Base-by-base conservation (phyloP, 2,888 invertebrate species). In the Tinea semifulvella region DNA sequence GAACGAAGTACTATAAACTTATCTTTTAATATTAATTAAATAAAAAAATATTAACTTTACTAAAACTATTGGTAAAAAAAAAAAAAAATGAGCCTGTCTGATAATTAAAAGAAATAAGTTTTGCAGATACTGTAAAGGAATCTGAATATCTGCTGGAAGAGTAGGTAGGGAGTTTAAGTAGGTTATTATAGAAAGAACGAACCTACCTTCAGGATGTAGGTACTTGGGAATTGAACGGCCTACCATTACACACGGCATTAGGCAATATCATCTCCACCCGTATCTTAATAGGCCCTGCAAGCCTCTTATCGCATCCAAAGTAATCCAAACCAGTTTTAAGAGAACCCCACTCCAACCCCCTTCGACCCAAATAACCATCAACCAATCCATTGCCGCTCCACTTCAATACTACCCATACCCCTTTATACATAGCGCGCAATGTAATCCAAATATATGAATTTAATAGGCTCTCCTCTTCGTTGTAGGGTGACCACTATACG, bases 241-340 rank as follows among this genome's bases (percentile, higher is more conserved):
- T 14, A 6, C 14, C 25, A 22, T 5, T 16, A 16, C 35, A 14
- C 18, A 36, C 16, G 18, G n/a, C 18, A 36, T 28, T n/a, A 11
- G 7, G 11, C 28, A 28, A 11, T n/a, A 28, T 11, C 7, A 28
- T 28, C 16, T 36, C 18, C 18, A 18, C 36, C 36, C 18, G 10
- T 7, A 36, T 3, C 8, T 8, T 7, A 8, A 22, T 8, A 5
- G 6, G 18, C 3, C 10, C 18, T 18, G 18, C 35, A 18, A 36
- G 7, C 36, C 36, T 18, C 36, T 36, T 36, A 36, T 36, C 36
- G n/a, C 36, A 18, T 14, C 25, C 8, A 4, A 28, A 28, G 36
- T 36, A 36, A 36, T 36, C 16, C 36, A 36, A 36, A 36, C 36
- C 36, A 36, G 36, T 36, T 36, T 36, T 4, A 16, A 2, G 16